phyloP scores from a whole-genome alignment of 2,797 vertebrate genomes.

The Champsocephalus gunnari region DNA sequence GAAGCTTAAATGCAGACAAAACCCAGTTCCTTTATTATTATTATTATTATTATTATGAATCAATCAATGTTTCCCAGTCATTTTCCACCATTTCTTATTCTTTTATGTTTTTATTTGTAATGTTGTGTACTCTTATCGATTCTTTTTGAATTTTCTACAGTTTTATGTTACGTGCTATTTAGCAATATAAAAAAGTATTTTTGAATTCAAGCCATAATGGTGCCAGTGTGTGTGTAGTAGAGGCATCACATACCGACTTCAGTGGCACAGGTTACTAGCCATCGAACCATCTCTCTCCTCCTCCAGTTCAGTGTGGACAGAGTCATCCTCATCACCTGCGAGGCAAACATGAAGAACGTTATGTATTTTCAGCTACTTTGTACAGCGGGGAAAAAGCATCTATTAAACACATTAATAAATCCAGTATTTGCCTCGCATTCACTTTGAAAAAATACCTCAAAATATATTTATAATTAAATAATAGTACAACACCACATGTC shows the following conservation, averaged over 20 bases:
- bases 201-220: too few relatives aligned
- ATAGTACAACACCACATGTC: neutral
- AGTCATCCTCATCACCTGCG: slow-evolving; percentile 98
- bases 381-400: neutral
- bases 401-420: neutral
- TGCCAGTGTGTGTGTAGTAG: neutral
- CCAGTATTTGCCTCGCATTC: neutral
- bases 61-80: neutral
- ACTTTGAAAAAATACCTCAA: neutral
- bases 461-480: neutral
- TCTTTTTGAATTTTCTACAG: too few relatives aligned
- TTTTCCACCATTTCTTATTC: neutral
- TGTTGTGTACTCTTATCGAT: too few relatives aligned
- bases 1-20: neutral
- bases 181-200: too few relatives aligned
- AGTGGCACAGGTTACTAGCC: slow-evolving; percentile 97
- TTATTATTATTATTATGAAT: neutral
- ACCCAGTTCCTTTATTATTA: neutral
- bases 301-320: slow-evolving; percentile 98
- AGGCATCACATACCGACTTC: slow-evolving; percentile 93
- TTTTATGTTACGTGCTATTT: too few relatives aligned
- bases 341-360: neutral
- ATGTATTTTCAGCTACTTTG: neutral
- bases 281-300: slow-evolving; percentile 98
- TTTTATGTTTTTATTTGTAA: neutral